phyloP scores from a whole-genome alignment of 2,113 vertebrate species.

The Cisticola juncidis region DNA sequence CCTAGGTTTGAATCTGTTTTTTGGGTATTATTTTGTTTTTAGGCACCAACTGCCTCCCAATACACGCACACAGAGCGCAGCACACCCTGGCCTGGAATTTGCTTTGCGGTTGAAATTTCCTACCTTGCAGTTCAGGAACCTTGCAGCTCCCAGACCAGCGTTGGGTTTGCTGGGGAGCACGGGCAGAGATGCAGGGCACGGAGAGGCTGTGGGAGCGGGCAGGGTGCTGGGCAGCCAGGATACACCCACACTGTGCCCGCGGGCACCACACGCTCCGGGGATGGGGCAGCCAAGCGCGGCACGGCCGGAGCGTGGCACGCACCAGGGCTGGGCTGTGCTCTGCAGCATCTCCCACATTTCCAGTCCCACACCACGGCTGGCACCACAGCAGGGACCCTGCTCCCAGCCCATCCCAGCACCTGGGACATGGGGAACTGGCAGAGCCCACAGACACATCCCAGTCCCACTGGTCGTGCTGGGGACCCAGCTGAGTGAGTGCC shows the following conservation, averaged over 20 bases:
- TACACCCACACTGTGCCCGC: accelerated
- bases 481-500: accelerated
- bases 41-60: not conserved
- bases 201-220: not conserved
- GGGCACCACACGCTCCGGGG: accelerated
- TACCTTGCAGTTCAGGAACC: not conserved
- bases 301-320: accelerated
- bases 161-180: not conserved
- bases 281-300: not conserved
- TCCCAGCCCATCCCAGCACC: not conserved
- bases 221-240: not conserved
- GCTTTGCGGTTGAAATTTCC: not conserved
- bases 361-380: accelerated
- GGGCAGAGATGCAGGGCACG: accelerated
- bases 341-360: accelerated
- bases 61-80: accelerated
- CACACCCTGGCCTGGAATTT: not conserved
- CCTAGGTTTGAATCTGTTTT: not conserved
- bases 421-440: accelerated
- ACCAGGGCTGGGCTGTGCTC: not conserved
- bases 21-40: not conserved
- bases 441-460: not conserved
- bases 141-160: not conserved
- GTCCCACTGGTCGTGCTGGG: accelerated
- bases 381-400: accelerated